These are phyloP conservation scores for Cyprinodon brontotheroides DNA, from an alignment of 2,113 vertebrate genomes.

Conservation along the genomic window DNA sequence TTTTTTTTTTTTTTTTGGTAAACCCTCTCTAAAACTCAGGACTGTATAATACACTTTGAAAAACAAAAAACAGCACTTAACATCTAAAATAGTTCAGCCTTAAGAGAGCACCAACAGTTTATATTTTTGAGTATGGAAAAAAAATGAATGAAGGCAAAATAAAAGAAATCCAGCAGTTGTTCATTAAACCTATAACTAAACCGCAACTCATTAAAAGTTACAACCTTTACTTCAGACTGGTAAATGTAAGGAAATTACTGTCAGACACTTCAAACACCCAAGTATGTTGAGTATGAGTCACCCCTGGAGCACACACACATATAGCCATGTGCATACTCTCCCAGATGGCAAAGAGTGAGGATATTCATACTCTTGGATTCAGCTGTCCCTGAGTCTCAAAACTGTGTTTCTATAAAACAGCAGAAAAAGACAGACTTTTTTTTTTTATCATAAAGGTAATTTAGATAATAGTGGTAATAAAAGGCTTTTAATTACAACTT, in stretches of 20 bases:
- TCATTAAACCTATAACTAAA: constrained; percentile 33
- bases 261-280: constrained; percentile 50
- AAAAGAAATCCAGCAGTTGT: constrained; percentile 14
- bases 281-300: constrained; percentile 64
- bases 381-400: constrained; percentile 39
- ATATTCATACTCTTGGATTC: constrained; percentile 58
- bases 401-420: constrained; percentile 34
- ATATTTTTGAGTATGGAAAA: background rate
- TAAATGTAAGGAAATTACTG: constrained; percentile 55
- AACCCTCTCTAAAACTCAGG: too few species aligned
- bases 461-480: constrained; percentile 14
- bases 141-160: constrained; percentile 8
- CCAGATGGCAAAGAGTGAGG: constrained; percentile 65
- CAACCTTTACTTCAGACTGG: constrained; percentile 49
- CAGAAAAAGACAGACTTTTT: constrained; percentile 30
- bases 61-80: too few species aligned
- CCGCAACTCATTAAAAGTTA: constrained; percentile 37
- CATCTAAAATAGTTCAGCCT: too few species aligned
- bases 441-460: constrained; percentile 15
- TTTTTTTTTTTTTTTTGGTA: too few species aligned
- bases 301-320: constrained; percentile 57
- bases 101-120: background rate
- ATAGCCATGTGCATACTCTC: constrained; percentile 64
- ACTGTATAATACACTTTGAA: too few species aligned
- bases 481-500: background rate